These are phyloP conservation scores for Martes martes DNA, from an alignment of 2,113 vertebrate genomes.

Conservation along the genomic window DNA sequence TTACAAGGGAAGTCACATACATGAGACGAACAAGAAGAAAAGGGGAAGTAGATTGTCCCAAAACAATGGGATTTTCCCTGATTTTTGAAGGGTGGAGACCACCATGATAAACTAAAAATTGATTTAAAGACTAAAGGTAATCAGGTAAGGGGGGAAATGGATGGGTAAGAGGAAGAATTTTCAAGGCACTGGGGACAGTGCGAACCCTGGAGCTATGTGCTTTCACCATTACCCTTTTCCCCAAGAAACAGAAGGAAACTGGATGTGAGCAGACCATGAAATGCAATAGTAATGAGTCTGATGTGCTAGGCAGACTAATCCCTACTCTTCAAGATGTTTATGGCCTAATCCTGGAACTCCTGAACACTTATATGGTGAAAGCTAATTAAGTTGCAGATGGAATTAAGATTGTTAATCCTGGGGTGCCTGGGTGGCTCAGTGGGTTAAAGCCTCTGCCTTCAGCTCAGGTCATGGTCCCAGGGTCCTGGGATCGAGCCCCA, in stretches of 20 bases:
- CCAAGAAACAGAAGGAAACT: not conserved
- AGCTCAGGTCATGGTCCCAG: too few species aligned
- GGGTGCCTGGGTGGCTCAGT: too few species aligned
- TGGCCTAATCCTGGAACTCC: not conserved
- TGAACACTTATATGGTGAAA: not conserved
- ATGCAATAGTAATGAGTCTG: not conserved
- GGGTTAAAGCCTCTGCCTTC: too few species aligned
- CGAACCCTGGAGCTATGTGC: not conserved
- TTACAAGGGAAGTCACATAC: not conserved
- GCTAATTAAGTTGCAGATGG: not conserved
- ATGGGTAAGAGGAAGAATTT: not conserved
- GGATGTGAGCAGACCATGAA: accelerated
- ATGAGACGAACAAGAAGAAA: not conserved
- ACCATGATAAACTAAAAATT: not conserved
- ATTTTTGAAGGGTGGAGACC: not conserved
- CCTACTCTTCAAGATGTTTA: accelerated
- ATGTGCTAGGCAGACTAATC: accelerated
- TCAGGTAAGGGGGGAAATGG: accelerated
- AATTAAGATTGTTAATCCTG: not conserved
- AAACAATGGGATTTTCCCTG: not conserved
- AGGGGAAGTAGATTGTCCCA: not conserved
- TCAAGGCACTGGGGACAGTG: accelerated
- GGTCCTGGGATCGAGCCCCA: too few species aligned
- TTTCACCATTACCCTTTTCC: not conserved
- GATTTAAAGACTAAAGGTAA: not conserved